Base-by-base conservation (phyloP, 2,888 invertebrate genomes). In the Philopedon plagiatum region DNA sequence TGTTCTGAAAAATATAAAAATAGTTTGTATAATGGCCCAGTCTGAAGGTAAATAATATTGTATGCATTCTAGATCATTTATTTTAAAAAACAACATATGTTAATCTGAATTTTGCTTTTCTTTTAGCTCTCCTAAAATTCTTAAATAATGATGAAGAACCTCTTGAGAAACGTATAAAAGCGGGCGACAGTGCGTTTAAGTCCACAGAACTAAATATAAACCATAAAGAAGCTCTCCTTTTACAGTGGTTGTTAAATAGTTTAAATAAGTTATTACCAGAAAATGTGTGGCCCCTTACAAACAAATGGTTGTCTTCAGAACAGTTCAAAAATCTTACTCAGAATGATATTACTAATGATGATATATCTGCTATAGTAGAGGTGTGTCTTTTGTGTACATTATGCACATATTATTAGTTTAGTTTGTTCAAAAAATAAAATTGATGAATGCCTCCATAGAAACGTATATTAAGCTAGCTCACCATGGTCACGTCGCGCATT, bases 161-260 rank as follows among this genome's bases (percentile, higher is more conserved):
- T 3, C 69, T 83, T 44, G 32, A 63, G 15, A 83, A 82, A 73
- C 78, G 82, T 26, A 58, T 84, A 34, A 81, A 80, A 79, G 75
- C 83, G 37, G 84, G 82, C 9, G 77, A 82, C 58, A 80, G 80
- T 75, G 81, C 80, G 1, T 83, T 82, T 68, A 80, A 78, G 64
- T 78, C 79, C 3, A 41, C 74, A 23, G 78, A 80, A 57, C 68
- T 82, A 44, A 76, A 78, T 7, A 71, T 80, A 37, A 71, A 73
- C 56, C 76, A 79, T 68, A 79, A 80, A 71, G 81, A 82, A 73
- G 75, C 77, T n/a, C 13, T 79, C 21, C 61, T 83, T 39, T 70
- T 83, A 26, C 77, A 79, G 66, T 83, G 83, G 83, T 70, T 80
- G 21, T 69, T 77, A 34, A 64, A 70, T 37, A 56, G 54, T 29